A percentile compares a stretch with the other conserved stretches of the same genome.
Evolutionary conservation across 2,797 vertebrate species (phyloP).

Genomic region (Sciaenops ocellatus): DNA sequence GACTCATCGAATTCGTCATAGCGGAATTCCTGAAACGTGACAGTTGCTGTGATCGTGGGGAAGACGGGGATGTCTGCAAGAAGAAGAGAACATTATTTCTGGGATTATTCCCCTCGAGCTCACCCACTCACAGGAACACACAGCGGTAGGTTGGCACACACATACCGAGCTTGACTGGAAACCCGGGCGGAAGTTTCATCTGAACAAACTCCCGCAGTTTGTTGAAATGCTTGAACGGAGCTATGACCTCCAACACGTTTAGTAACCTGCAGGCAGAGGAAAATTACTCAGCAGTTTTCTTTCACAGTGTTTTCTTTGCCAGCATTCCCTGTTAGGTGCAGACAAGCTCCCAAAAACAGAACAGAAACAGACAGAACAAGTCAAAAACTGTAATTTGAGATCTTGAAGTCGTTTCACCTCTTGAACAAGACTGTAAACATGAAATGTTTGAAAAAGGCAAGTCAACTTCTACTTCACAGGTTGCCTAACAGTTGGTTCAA

Average conservation of each 20-base stretch:
- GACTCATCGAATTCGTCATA: constrained; percentile 92
- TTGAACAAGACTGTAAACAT: no score
- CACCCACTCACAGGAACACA: neutral
- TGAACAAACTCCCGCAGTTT: constrained; percentile 98
- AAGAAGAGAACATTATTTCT: constrained; percentile 5
- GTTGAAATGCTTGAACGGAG: constrained; percentile 99
- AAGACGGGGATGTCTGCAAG: constrained; percentile 94
- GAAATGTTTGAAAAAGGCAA: neutral
- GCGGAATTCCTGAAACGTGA: constrained; percentile 99
- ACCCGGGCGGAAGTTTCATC: constrained; percentile 98
- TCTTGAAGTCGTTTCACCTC: neutral
- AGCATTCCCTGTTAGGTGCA: neutral
- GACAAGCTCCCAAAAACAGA: neutral
- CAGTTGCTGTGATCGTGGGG: constrained; percentile 97
- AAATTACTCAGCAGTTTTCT: constrained; percentile 8
- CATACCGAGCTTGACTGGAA: constrained; percentile 96
- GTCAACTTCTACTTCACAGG: no score
- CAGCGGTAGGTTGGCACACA: neutral
- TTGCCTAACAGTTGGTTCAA: neutral
- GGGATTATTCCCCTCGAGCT: neutral
- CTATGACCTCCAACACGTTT: constrained; percentile 97
- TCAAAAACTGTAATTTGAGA: neutral
- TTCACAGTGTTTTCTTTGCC: neutral
- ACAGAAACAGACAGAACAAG: constrained; percentile 7
- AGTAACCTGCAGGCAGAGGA: constrained; percentile 87